These are phyloP conservation scores for Sciurus niger DNA, from an alignment of 2,113 vertebrate species.

Conservation along the genomic window DNA sequence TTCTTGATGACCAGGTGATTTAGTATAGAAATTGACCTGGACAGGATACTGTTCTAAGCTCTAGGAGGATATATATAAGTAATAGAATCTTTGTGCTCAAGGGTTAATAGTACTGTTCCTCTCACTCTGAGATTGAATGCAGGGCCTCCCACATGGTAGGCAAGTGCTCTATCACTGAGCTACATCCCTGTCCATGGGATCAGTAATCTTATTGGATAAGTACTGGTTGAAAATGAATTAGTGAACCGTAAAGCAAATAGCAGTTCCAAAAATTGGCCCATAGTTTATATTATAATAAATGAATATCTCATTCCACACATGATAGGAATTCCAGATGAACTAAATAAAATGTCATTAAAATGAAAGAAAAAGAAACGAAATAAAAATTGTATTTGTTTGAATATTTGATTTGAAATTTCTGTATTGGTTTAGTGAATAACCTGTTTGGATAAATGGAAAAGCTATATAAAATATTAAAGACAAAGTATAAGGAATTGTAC, in stretches of 20 bases:
- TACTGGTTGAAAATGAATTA: conserved; percentile 2
- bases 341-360: conserved; percentile 39
- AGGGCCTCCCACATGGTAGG: neutral
- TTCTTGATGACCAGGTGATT: neutral
- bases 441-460: conserved; percentile 23
- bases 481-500: neutral
- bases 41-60: neutral
- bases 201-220: conserved; percentile 13
- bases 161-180: neutral
- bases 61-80: neutral
- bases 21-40: conserved; percentile 17
- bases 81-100: conserved; percentile 15
- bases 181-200: neutral
- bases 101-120: neutral
- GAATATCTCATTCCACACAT: neutral
- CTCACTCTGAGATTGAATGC: neutral
- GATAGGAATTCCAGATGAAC: conserved; percentile 29
- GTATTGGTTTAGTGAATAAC: conserved; percentile 40
- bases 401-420: neutral
- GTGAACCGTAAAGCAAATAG: conserved; percentile 22
- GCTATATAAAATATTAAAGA: neutral
- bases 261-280: conserved; percentile 10
- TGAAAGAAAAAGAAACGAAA: neutral
- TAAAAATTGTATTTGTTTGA: conserved; percentile 42
- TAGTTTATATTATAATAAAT: conserved; percentile 45